A percentile compares a stretch with the other conserved stretches of the same genome.
These are phyloP conservation scores for Phylloscopus collybita DNA, from an alignment of 2,797 vertebrate genomes.

Conservation along the genomic window DNA sequence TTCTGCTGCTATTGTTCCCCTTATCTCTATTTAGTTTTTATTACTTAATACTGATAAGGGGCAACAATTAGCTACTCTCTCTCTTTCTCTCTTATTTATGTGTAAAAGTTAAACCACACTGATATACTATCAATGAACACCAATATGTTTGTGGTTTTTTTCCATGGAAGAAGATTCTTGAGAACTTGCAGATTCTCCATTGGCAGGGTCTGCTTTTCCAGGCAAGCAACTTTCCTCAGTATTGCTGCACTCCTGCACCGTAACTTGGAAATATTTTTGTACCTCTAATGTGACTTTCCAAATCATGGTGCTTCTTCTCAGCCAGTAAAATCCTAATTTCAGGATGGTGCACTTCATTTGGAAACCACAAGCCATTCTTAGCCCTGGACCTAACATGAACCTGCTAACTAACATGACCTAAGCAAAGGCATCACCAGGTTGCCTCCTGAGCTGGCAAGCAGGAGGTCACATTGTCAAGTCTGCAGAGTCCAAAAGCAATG, in stretches of 20 bases:
- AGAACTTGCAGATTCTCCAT: neutral
- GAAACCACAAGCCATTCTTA: neutral
- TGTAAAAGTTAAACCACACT: neutral
- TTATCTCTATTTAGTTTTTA: neutral
- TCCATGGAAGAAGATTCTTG: neutral
- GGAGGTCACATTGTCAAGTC: slow-evolving; percentile 17
- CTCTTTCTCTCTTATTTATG: neutral
- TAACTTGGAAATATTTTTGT: neutral
- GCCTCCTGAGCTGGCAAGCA: neutral
- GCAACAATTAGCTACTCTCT: neutral
- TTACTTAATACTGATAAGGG: neutral
- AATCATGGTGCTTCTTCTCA: neutral
- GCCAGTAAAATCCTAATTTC: neutral
- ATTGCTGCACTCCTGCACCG: neutral
- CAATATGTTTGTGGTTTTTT: neutral
- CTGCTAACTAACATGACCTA: neutral
- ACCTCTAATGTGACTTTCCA: neutral
- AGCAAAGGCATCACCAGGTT: neutral
- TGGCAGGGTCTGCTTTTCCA: neutral
- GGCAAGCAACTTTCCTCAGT: neutral
- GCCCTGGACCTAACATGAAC: neutral
- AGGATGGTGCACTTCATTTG: neutral
- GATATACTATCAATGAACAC: neutral
- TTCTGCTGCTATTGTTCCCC: neutral
- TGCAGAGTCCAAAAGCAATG: neutral